Conservation (phyloP, 1,140 invertebrate species). For the Wasmannia auropunctata region DNA sequence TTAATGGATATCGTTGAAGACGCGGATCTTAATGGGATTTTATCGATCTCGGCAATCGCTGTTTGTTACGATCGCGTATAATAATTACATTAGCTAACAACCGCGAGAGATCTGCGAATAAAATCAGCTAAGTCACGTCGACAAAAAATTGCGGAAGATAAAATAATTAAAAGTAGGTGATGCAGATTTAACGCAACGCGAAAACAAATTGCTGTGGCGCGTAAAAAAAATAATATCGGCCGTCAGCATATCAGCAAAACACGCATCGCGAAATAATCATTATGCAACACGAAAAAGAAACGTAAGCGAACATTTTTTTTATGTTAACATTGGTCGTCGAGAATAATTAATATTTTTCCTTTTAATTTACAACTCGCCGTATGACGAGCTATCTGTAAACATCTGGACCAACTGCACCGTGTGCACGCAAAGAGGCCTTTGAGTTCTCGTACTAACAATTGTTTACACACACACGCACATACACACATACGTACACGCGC, state of each 20-base stretch:
- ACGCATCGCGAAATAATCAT: background rate
- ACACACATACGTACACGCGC: background rate
- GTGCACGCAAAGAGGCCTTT: background rate
- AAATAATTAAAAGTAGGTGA: background rate
- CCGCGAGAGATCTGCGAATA: background rate
- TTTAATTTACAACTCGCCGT: background rate
- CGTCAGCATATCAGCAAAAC: background rate
- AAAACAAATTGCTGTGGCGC: background rate
- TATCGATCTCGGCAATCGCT: background rate
- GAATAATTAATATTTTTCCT: background rate
- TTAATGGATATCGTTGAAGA: background rate
- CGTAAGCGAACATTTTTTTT: background rate
- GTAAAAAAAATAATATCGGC: background rate
- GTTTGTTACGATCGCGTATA: background rate
- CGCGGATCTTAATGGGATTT: background rate
- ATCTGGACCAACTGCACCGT: background rate
- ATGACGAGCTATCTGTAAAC: background rate
- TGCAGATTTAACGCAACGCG: too few relatives aligned
- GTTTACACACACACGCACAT: background rate
- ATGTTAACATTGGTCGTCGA: background rate
- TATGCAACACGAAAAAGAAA: background rate
- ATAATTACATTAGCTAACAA: background rate
- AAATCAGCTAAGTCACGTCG: background rate
- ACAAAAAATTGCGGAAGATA: conserved; percentile 6
- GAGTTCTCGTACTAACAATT: background rate